phyloP scores from a whole-genome alignment of 2,888 invertebrate species.

The Phalera bucephala region DNA sequence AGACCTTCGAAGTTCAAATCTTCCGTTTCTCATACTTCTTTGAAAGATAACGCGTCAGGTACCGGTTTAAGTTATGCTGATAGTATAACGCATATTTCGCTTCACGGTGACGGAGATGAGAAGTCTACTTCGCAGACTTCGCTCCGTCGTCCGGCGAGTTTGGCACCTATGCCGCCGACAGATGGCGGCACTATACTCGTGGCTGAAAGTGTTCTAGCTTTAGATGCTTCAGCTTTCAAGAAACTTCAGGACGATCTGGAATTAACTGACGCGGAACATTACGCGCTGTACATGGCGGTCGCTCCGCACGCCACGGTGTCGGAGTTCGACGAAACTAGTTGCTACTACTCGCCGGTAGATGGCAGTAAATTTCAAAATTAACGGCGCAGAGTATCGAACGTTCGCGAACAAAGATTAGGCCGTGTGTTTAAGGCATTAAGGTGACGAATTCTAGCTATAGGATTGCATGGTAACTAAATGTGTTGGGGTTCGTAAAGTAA shows the following conservation, averaged over 20 bases:
- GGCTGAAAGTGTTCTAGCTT: slow-evolving; percentile 77
- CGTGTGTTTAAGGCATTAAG: too few species aligned
- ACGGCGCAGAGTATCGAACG: too few species aligned
- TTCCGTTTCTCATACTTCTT: slow-evolving; percentile 65
- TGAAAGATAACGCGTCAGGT: slow-evolving; percentile 67
- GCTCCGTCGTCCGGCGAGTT: slow-evolving; percentile 47
- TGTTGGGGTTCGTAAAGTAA: too few species aligned
- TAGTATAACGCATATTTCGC: slow-evolving; percentile 85
- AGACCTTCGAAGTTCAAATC: slow-evolving; percentile 77
- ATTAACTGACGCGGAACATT: slow-evolving; percentile 93
- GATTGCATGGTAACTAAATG: too few species aligned
- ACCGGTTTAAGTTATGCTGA: slow-evolving; percentile 77
- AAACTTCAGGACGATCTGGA: slow-evolving; percentile 84
- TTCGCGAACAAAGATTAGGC: too few species aligned
- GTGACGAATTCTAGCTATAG: too few species aligned
- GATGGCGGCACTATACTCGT: slow-evolving; percentile 84
- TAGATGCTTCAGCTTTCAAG: slow-evolving; percentile 66
- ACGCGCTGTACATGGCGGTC: slow-evolving; percentile 92
- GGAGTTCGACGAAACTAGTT: slow-evolving; percentile 94
- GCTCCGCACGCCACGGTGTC: slow-evolving; percentile 94
- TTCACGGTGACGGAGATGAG: slow-evolving; percentile 82
- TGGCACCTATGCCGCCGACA: slow-evolving; percentile 70
- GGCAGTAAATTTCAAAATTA: slow-evolving; percentile 85
- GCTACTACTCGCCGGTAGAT: slow-evolving; percentile 93
- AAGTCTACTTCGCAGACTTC: slow-evolving; percentile 61